A percentile compares a stretch with the other conserved stretches of the same genome.
These are phyloP conservation scores for Parnassius smintheus DNA, from an alignment of 2,888 invertebrate genomes.

Conservation along the genomic window DNA sequence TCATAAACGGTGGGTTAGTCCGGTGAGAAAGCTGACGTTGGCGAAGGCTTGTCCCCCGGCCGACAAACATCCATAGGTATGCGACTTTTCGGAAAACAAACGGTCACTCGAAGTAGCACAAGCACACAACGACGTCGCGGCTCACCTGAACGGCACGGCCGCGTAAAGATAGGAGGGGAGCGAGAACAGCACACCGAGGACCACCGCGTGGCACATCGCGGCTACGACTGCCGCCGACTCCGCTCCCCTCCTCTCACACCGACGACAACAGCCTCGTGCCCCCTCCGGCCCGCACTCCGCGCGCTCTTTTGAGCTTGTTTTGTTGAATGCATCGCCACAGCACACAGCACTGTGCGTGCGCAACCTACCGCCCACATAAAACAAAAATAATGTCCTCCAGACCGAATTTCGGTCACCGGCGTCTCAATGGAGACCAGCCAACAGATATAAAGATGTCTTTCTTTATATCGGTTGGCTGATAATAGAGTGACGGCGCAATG, in stretches of 20 bases:
- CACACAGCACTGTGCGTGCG: background rate
- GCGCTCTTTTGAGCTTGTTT: constrained; percentile 22
- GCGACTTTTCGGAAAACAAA: background rate
- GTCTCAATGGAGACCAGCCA: too few relatives aligned
- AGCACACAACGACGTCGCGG: constrained; percentile 16
- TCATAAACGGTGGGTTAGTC: constrained; percentile 27
- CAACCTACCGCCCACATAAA: background rate
- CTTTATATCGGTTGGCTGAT: too few relatives aligned
- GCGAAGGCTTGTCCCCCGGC: background rate
- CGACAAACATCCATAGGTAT: background rate
- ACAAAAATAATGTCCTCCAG: background rate
- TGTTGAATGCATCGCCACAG: constrained; percentile 19
- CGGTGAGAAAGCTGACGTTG: constrained; percentile 3
- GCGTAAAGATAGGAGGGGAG: constrained; percentile 71
- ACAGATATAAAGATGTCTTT: too few relatives aligned
- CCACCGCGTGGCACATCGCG: constrained; percentile 72
- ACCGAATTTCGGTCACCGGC: too few relatives aligned
- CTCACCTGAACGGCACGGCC: constrained; percentile 72
- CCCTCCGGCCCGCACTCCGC: constrained; percentile 24
- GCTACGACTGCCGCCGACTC: constrained; percentile 37
- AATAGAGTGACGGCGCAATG: too few relatives aligned
- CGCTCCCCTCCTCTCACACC: constrained; percentile 25
- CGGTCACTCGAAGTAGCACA: background rate
- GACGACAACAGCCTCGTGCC: constrained; percentile 39
- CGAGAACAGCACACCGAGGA: constrained; percentile 70